Evolutionary conservation across 2,113 vertebrate genomes (phyloP), one percentile per base, ranked within the genome.

Genomic region (Pelecanus crispus): DNA sequence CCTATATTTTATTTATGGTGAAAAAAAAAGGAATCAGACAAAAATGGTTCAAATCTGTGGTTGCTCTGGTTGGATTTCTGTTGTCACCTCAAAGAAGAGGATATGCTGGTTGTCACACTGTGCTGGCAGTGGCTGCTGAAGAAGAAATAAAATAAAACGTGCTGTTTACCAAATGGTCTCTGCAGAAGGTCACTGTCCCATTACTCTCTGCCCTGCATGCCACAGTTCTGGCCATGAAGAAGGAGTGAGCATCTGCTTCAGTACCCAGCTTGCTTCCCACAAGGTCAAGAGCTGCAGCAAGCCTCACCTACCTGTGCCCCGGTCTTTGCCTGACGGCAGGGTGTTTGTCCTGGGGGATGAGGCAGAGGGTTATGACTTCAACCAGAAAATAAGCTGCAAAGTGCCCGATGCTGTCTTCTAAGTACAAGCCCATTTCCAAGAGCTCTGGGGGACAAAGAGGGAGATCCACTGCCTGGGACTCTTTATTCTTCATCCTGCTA

Each of bases 311-410:
- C 42, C 5, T 1, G 0, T 29, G 68, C 16, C 47, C n/a, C 3
- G 1, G 25, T 24, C 58, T 52, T 44, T 59, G 44, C 17, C 42
- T 49, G 40, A 19, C 0, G 0, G 6, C 2, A 1, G 11, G 24
- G 24, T 45, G 32, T 58, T 90, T 52, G 10, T 50, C 36, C 32
- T 22, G 45, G 28, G 26, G 22, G 8, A 44, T 32, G 36, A 72
- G 52, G 59, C n/a, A 62, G 29, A 65, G 29, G 19, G 18, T 38
- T 70, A 59, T 26, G 74, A 55, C 47, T 61, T 61, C 17, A 38
- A 56, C 36, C 20, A 45, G 70, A 89, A 78, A 86, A 81, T 47
- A 53, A 75, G 19, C 56, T 59, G 67, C 55, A 25, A 84, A 18
- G 21, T 68, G 28, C 47, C 36, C 2, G 2, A 18, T 74, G 29